These are phyloP conservation scores for Dendronephthya gigantea DNA, from an alignment of 64 coral and sea anemone species.

Conservation along the genomic window DNA sequence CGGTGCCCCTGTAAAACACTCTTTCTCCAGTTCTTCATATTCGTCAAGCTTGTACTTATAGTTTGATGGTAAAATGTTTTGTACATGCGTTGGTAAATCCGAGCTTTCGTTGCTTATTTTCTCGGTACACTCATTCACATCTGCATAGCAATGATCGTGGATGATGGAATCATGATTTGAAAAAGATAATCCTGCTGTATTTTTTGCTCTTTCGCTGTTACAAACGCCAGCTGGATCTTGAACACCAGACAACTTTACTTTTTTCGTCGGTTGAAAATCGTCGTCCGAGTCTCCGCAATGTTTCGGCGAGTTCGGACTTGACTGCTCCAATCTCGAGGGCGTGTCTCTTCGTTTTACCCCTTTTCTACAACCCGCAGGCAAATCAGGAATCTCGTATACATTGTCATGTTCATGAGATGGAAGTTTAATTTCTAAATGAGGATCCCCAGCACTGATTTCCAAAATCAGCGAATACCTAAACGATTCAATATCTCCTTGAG, in stretches of 20 bases:
- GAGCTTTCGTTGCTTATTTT: not conserved
- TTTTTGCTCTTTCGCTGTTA: not conserved
- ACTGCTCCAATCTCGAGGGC: not conserved
- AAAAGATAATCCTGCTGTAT: not conserved
- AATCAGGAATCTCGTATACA: not conserved
- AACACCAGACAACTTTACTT: not conserved
- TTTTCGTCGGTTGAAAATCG: not conserved
- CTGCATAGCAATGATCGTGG: not conserved
- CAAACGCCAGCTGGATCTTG: not conserved
- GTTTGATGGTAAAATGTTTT: not conserved
- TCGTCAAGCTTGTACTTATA: slow-evolving; percentile 32
- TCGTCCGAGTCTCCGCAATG: not conserved
- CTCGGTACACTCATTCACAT: not conserved
- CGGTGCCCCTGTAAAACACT: not conserved
- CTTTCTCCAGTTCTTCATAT: slow-evolving; percentile 26
- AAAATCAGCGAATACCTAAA: slow-evolving; percentile 40
- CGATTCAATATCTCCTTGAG: slow-evolving; percentile 19
- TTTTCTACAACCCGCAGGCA: not conserved
- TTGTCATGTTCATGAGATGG: not conserved
- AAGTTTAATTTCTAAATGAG: not conserved
- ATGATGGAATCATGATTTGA: not conserved
- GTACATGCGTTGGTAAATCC: not conserved
- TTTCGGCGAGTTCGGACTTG: not conserved
- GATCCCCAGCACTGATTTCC: slow-evolving; percentile 10
- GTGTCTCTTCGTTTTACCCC: not conserved